Evolutionary conservation across 2,888 invertebrate genomes (phyloP).

Genomic region (Epistrophe grossulariae): DNA sequence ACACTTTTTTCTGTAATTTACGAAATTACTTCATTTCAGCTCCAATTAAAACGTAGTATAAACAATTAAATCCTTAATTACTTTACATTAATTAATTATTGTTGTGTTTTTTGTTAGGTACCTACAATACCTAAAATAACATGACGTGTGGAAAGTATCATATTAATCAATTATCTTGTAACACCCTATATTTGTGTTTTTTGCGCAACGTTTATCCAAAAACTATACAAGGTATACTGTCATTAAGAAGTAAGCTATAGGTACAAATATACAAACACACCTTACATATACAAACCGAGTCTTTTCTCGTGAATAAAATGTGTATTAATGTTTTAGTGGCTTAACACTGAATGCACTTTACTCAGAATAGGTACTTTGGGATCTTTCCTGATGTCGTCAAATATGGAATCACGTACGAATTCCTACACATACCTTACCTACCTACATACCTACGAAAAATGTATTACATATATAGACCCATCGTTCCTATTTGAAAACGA

Average conservation of each 20-base stretch:
- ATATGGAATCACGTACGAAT: slow-evolving; percentile 51
- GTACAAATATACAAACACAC: background rate
- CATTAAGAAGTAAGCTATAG: slow-evolving; percentile 20
- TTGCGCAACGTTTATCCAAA: slow-evolving; percentile 8
- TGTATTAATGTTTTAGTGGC: slow-evolving; percentile 59
- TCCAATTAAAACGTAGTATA: no score
- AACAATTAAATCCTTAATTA: no score
- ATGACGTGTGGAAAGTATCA: no score
- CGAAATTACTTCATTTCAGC: no score
- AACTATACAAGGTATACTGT: slow-evolving; percentile 28
- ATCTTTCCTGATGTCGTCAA: slow-evolving; percentile 7
- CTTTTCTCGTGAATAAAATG: slow-evolving; percentile 24
- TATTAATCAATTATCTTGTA: no score
- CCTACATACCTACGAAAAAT: background rate
- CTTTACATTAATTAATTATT: no score
- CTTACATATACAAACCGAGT: background rate
- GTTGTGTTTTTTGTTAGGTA: no score
- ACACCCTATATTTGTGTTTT: background rate
- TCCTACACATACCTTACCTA: background rate
- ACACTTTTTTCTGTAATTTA: no score
- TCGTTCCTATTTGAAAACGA: background rate
- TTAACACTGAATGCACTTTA: slow-evolving; percentile 51
- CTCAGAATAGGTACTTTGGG: slow-evolving; percentile 32
- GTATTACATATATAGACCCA: background rate
- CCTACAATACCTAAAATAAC: no score